These are phyloP conservation scores for Choristoneura fumiferana DNA, from an alignment of 1,140 invertebrate species.

Conservation along the genomic window DNA sequence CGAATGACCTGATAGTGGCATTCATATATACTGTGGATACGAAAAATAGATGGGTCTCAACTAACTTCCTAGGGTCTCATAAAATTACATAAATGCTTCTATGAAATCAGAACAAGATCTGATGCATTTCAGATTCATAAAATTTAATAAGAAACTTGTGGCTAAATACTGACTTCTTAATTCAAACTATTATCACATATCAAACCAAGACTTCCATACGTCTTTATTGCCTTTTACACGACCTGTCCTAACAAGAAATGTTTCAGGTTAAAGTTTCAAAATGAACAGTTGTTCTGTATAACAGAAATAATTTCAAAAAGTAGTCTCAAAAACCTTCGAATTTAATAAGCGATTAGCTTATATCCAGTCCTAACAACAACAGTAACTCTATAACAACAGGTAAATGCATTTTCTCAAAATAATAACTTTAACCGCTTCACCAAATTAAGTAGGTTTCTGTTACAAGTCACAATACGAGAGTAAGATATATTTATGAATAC, in stretches of 20 bases:
- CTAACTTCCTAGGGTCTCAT: background rate
- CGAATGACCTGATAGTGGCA: background rate
- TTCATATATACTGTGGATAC: background rate
- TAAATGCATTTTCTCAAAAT: constrained; percentile 65
- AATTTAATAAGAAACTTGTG: constrained; percentile 32
- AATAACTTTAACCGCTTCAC: constrained; percentile 41
- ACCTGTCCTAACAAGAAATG: constrained; percentile 17
- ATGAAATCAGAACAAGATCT: constrained; percentile 54
- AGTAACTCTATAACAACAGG: constrained; percentile 48
- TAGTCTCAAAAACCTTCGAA: constrained; percentile 18
- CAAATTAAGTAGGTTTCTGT: constrained; percentile 35
- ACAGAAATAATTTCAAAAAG: constrained; percentile 19
- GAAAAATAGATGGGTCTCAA: constrained; percentile 11
- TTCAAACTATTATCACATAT: constrained; percentile 70
- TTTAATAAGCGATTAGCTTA: constrained; percentile 28
- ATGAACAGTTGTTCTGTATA: constrained; percentile 14
- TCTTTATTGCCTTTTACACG: constrained; percentile 21
- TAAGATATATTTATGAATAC: constrained; percentile 24
- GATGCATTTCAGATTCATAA: constrained; percentile 35
- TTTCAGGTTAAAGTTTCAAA: constrained; percentile 6
- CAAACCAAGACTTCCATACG: constrained; percentile 39
- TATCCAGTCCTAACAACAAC: constrained; percentile 31
- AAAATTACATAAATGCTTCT: constrained; percentile 60
- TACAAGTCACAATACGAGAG: constrained; percentile 22
- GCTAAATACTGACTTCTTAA: constrained; percentile 52